These are phyloP conservation scores for Eumacrocentrus americanus DNA, from an alignment of 2,888 invertebrate species.

Conservation along the genomic window DNA sequence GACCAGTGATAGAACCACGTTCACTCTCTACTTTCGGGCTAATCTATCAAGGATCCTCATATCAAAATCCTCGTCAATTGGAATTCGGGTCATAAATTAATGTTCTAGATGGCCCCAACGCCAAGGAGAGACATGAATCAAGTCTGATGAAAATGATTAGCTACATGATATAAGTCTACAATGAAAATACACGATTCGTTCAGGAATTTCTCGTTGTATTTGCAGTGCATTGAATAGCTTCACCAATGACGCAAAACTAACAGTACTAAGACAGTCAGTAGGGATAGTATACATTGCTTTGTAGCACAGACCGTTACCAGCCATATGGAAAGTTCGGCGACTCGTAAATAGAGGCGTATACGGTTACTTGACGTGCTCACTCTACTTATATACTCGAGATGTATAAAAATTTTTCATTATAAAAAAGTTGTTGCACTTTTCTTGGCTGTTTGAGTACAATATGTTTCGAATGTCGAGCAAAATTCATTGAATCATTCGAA, in stretches of 20 bases:
- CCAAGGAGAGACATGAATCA: no score
- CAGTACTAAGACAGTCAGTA: conserved; percentile 47
- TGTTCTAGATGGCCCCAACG: no score
- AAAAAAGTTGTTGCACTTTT: no score
- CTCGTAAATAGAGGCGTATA: conserved; percentile 32
- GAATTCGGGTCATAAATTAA: background rate
- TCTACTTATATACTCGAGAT: no score
- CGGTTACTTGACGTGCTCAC: background rate
- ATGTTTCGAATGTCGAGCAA: no score
- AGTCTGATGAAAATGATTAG: no score
- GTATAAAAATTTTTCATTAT: no score
- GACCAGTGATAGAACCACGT: conserved; percentile 27
- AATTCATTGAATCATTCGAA: no score
- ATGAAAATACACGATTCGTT: no score
- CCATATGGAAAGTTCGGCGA: conserved; percentile 49
- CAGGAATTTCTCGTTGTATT: background rate
- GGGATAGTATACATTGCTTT: conserved; percentile 39
- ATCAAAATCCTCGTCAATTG: conserved; percentile 5
- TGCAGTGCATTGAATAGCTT: background rate
- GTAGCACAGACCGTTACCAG: conserved; percentile 45
- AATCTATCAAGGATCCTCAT: background rate
- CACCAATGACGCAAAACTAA: conserved; percentile 42
- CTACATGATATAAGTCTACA: no score
- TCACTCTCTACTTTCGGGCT: conserved; percentile 32
- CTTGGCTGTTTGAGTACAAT: no score